Evolutionary conservation across 1,140 invertebrate species (phyloP).

Genomic region (Babylonia areolata): DNA sequence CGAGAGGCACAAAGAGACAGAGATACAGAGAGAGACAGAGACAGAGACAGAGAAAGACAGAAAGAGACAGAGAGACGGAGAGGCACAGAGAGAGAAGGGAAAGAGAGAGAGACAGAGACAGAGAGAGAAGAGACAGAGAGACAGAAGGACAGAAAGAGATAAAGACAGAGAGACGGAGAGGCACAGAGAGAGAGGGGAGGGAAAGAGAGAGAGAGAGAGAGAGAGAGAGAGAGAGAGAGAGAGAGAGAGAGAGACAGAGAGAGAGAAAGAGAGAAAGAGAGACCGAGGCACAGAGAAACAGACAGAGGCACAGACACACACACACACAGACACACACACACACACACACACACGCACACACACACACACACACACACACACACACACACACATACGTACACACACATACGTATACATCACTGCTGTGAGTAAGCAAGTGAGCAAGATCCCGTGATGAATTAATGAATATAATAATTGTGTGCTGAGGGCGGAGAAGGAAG

Average conservation of each 20-base stretch:
- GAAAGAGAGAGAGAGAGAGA: no score
- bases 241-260: conserved; percentile 21
- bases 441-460: no score
- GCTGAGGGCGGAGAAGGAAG: no score
- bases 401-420: background rate
- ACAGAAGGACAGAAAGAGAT: no score
- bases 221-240: background rate
- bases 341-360: conserved; percentile 12
- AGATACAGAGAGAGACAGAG: background rate
- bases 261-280: background rate
- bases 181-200: background rate
- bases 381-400: background rate
- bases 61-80: background rate
- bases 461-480: no score
- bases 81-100: background rate
- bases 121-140: background rate
- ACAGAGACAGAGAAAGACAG: no score
- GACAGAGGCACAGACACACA: no score
- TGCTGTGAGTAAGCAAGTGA: no score
- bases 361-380: conserved; percentile 15
- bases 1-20: background rate
- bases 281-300: background rate
- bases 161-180: background rate
- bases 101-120: background rate
- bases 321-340: conserved; percentile 26